phyloP scores from a whole-genome alignment of 2,888 invertebrate genomes.

The Gerris lacustris region DNA sequence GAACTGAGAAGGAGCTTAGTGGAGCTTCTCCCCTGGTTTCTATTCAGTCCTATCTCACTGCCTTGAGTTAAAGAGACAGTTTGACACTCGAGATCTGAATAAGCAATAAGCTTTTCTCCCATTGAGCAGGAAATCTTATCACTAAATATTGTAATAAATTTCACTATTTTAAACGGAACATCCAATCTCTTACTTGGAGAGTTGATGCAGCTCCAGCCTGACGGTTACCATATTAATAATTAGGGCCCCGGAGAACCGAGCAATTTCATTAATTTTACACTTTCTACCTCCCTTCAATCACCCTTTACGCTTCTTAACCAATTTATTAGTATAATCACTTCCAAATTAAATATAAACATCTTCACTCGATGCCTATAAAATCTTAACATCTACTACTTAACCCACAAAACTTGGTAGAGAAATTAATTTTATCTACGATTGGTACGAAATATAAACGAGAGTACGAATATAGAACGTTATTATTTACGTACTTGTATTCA shows the following conservation, averaged over 20 bases:
- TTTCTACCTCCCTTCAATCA: not conserved
- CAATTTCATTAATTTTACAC: not conserved
- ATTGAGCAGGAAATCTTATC: not conserved
- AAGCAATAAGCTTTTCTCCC: conserved; percentile 1
- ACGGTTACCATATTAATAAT: not conserved
- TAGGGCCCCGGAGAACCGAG: not conserved
- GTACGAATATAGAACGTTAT: too few species aligned
- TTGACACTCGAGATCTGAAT: conserved; percentile 5
- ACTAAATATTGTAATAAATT: not conserved
- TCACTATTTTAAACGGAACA: not conserved
- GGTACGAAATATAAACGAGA: too few species aligned
- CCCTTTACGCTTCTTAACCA: too few species aligned
- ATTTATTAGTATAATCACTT: too few species aligned
- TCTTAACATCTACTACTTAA: too few species aligned
- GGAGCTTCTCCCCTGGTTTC: not conserved
- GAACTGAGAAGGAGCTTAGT: not conserved
- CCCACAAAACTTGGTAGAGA: too few species aligned
- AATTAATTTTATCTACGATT: too few species aligned
- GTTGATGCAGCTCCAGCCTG: not conserved
- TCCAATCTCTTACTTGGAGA: not conserved
- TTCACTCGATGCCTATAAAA: too few species aligned
- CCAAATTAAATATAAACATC: too few species aligned
- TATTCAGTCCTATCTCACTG: not conserved
- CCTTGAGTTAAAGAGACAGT: not conserved
- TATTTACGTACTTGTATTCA: too few species aligned